Base-by-base conservation (phyloP, 2,113 vertebrate species). In the Numida meleagris region DNA sequence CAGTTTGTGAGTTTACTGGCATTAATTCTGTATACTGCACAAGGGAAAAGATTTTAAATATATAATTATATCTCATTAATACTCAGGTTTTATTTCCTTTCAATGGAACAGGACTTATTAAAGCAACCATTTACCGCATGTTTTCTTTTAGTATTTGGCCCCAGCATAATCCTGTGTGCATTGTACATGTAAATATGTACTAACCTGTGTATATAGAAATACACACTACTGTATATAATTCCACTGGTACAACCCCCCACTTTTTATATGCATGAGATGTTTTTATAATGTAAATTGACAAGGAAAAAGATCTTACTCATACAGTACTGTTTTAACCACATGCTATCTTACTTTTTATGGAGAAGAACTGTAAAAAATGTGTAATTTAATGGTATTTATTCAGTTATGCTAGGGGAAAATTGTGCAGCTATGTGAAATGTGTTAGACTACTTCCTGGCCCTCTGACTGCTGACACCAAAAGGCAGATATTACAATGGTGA, bases 41-140 rank as follows among this genome's bases (percentile, higher is more conserved):
- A 97, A 98, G 98, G 99, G 99, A 99, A 98, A 99, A 98, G 98
- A 98, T 98, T 98, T 98, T 98, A 98, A 98, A 98, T 98, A 98
- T 98, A 98, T 99, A 99, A 99, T 99, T 99, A 99, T 98, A 98
- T 98, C 98, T 98, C 98, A 99, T 99, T 99, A 99, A 99, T 98
- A 98, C 98, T 98, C 98, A 98, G 98, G 98, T 98, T 98, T 98
- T 98, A 98, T 99, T 98, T 98, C 98, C 98, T 98, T 98, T 97
- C 98, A 97, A 98, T 97, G 98, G 98, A 98, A 98, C 98, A 98
- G 98, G 98, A 98, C 98, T 98, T 97, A 98, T 98, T 98, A 98
- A 99, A 98, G 98, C 98, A 98, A 98, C 98, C 98, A 98, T 98
- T 98, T 97, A 98, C 98, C 98, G 90, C 98, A 98, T 98, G 97